phyloP scores from a whole-genome alignment of 2,888 invertebrate species.

The Phymatocera aterrima region DNA sequence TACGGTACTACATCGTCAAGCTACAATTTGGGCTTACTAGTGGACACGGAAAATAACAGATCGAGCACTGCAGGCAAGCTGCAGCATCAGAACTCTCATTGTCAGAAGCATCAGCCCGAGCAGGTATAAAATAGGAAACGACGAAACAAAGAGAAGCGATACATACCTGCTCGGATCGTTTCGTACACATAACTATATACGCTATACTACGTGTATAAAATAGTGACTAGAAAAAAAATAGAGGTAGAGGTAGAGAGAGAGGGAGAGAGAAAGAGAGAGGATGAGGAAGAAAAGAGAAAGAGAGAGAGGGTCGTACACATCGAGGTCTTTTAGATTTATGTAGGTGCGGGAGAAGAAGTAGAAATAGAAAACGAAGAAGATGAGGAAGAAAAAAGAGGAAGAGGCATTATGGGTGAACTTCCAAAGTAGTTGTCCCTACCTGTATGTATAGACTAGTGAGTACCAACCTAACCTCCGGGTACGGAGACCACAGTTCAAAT shows the following conservation, averaged over 20 bases:
- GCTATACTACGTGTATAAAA: neutral
- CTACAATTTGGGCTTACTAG: no score
- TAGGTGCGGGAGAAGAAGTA: conserved; percentile 54
- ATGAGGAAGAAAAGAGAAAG: conserved; percentile 49
- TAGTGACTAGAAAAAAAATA: conserved; percentile 44
- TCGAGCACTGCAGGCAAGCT: neutral
- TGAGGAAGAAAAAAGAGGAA: no score
- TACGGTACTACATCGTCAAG: no score
- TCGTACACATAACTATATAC: neutral
- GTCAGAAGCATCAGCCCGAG: neutral
- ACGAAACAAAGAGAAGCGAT: conserved; percentile 37
- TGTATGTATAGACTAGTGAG: conserved; percentile 9
- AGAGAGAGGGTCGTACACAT: conserved; percentile 50
- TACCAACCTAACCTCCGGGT: conserved; percentile 33
- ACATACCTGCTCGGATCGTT: neutral
- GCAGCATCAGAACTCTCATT: neutral
- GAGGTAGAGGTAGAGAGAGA: conserved; percentile 50
- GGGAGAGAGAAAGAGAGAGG: conserved; percentile 39
- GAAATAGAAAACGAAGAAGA: no score
- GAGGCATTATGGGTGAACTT: conserved; percentile 47
- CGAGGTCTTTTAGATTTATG: conserved; percentile 61
- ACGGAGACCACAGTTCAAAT: conserved; percentile 26
- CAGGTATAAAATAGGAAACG: conserved; percentile 41
- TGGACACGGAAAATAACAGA: no score
- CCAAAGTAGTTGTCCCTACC: conserved; percentile 43